Evolutionary conservation across 2,888 invertebrate species (phyloP), one percentile per base, ranked within the genome.

Genomic region (Drosophila formosana): DNA sequence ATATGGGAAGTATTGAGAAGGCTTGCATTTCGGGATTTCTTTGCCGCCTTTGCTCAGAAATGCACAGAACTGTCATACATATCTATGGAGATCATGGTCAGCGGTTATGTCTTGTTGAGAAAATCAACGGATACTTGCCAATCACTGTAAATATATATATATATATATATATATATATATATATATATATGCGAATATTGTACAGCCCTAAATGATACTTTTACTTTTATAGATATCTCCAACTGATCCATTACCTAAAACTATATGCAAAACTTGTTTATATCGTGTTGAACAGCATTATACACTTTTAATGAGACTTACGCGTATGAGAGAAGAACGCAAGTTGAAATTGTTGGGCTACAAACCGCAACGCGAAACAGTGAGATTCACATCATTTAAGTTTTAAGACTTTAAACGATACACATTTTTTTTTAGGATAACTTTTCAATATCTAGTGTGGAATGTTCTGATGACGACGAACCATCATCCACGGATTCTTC

Each of bases 31-130:
- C 96, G 56, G 97, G 97, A 79, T 97, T 96, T 93, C 95, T 97
- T 90, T 97, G 97, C 93, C 95, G 97, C 90, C 94, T 97, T 70
- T 97, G 97, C 92, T 96, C 96, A 34, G 96, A 96, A 94, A 96
- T 96, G 95, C 96, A 96, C 92, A 94, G 95, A 90, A 95, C 89
- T 55, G 97, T 97, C 61, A 95, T 97, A 82, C 97, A 97, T 91
- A 95, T 97, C 80, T 97, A 96, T 91, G 96, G 96, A 43, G 95
- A 95, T 83, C 96, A 95, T 93, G 97, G 96, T 55, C 94, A 95
- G 90, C 95, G 95, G 88, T 93, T 96, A 90, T 94, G 94, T 88
- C 94, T 97, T 76, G 95, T 96, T 34, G 95, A 96, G 88, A 96
- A 97, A 94, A 96, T 97, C 87, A 95, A 95, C 92, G 95, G 95